Percentiles rank a stretch among this genome's conserved stretches.
phyloP scores from a whole-genome alignment of 1,140 invertebrate species.

The Calycopis cecrops region DNA sequence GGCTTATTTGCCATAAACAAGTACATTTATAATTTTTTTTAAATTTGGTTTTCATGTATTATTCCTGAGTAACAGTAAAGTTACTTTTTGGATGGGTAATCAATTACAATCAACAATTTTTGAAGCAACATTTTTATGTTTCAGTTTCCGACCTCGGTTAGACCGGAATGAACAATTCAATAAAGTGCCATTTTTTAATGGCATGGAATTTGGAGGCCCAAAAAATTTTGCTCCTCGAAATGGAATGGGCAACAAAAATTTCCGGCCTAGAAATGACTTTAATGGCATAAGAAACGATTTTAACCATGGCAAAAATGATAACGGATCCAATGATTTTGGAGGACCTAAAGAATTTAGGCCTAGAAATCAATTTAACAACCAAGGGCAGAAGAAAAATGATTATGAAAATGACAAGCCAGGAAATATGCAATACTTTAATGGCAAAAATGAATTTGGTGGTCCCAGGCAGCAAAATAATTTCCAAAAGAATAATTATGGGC shows the following conservation, averaged over 20 bases:
- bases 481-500: slow-evolving; percentile 53
- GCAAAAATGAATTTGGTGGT: slow-evolving; percentile 68
- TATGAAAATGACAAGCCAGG: slow-evolving; percentile 65
- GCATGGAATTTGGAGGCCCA: slow-evolving; percentile 69
- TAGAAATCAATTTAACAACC: slow-evolving; percentile 76
- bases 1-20: too few species aligned
- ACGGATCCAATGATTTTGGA: slow-evolving; percentile 65
- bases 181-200: slow-evolving; percentile 73
- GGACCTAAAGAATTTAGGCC: slow-evolving; percentile 66
- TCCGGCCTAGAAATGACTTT: slow-evolving; percentile 66
- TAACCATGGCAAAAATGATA: slow-evolving; percentile 69
- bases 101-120: too few species aligned
- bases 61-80: too few species aligned
- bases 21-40: too few species aligned
- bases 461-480: slow-evolving; percentile 58
- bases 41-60: too few species aligned
- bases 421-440: slow-evolving; percentile 65
- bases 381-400: slow-evolving; percentile 57
- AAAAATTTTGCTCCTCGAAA: slow-evolving; percentile 71
- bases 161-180: slow-evolving; percentile 78
- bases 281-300: slow-evolving; percentile 76
- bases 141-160: slow-evolving; percentile 74
- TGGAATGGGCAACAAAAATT: slow-evolving; percentile 63
- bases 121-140: not conserved
- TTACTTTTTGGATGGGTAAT: too few species aligned